Conservation (phyloP, 2,888 invertebrate species). For the Macaria liturata region DNA sequence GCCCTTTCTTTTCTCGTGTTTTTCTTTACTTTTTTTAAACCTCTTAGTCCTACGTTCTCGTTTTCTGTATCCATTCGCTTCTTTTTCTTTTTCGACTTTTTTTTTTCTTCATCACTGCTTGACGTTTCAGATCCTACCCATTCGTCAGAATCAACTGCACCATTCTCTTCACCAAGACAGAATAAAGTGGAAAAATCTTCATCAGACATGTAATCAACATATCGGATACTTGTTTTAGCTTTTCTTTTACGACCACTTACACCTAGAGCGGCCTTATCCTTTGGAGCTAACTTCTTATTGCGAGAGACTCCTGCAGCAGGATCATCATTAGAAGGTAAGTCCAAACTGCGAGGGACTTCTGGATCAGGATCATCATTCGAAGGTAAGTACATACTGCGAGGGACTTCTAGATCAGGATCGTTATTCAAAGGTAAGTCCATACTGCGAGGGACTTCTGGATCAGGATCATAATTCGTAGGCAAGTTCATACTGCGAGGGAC, state of each 20-base stretch:
- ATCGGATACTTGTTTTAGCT: conserved; percentile 1
- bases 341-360: no score
- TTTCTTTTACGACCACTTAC: background rate
- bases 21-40: conserved; percentile 21
- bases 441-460: no score
- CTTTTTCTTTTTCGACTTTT: conserved; percentile 7
- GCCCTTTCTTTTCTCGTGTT: conserved; percentile 21
- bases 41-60: conserved; percentile 16
- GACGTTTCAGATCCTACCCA: conserved; percentile 9
- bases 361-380: no score
- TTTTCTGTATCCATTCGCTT: conserved; percentile 5
- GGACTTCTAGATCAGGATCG: no score
- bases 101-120: conserved; percentile 3
- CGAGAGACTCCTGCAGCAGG: no score
- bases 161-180: background rate
- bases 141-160: conserved; percentile 9
- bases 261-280: no score
- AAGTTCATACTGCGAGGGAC: no score
- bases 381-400: no score
- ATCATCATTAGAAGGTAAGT: no score
- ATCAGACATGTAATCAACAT: conserved; percentile 4
- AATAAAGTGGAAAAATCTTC: conserved; percentile 4
- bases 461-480: no score
- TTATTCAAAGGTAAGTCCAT: no score
- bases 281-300: no score